A percentile compares a stretch with the other conserved stretches of the same genome.
phyloP scores from a whole-genome alignment of 2,113 vertebrate species.

The Antennarius striatus region DNA sequence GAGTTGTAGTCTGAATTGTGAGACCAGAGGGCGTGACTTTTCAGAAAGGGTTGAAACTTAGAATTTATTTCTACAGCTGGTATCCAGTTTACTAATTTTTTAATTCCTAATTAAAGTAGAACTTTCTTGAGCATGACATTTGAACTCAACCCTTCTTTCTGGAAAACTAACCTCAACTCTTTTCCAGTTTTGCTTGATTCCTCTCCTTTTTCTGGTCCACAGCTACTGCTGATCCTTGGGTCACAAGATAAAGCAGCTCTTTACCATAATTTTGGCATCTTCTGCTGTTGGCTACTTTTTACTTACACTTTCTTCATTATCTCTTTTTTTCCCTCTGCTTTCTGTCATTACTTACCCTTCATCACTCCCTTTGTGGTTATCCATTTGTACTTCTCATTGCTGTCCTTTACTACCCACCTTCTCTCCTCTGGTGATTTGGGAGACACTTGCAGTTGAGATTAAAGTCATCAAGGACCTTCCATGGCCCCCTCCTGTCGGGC shows the following conservation, averaged over 20 bases:
- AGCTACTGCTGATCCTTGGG: conserved; percentile 41
- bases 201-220: conserved; percentile 34
- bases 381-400: conserved; percentile 47
- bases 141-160: conserved; percentile 12
- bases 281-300: conserved; percentile 34
- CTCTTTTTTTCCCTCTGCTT: conserved; percentile 28
- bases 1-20: background rate
- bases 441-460: conserved; percentile 92
- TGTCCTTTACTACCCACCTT: conserved; percentile 24
- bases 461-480: conserved; percentile 99
- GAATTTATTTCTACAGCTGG: background rate
- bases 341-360: conserved; percentile 30
- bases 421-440: conserved; percentile 51
- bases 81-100: no score
- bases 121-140: background rate
- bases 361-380: conserved; percentile 34
- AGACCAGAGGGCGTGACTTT: background rate
- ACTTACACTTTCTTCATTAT: conserved; percentile 42
- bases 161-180: conserved; percentile 47
- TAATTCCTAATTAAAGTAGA: background rate
- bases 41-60: conserved; percentile 12
- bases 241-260: conserved; percentile 22
- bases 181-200: conserved; percentile 48
- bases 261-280: conserved; percentile 3
- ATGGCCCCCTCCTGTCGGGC: conserved; percentile 96